These are phyloP conservation scores for Drosophila pachea DNA, from an alignment of 1,140 invertebrate genomes.

Conservation along the genomic window DNA sequence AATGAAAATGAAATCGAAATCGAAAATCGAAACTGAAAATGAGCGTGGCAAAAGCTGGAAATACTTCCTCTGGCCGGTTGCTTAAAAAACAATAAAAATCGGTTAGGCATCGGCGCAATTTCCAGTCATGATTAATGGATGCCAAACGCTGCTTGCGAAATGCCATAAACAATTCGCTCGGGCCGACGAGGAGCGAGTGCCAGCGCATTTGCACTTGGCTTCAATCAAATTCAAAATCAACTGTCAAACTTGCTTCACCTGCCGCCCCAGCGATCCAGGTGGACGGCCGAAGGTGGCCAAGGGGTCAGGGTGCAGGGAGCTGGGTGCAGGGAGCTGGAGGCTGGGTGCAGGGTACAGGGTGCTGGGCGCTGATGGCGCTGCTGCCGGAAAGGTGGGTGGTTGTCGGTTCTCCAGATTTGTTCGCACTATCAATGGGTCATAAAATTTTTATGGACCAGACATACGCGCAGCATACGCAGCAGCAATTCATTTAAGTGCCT, in stretches of 20 bases:
- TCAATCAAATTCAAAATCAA: slow-evolving; percentile 66
- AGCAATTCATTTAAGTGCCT: slow-evolving; percentile 73
- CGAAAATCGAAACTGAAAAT: slow-evolving; percentile 9
- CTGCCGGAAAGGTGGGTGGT: not conserved
- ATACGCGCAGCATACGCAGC: slow-evolving; percentile 52
- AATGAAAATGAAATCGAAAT: not conserved
- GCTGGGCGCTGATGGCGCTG: too few species aligned
- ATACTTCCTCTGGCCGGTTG: slow-evolving; percentile 33
- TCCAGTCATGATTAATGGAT: slow-evolving; percentile 64
- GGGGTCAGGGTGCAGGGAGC: not conserved
- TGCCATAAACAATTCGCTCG: slow-evolving; percentile 59
- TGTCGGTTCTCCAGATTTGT: slow-evolving; percentile 45
- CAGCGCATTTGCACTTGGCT: slow-evolving; percentile 64
- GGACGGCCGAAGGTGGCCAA: slow-evolving; percentile 13
- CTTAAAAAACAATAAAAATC: slow-evolving; percentile 69
- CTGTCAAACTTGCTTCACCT: slow-evolving; percentile 67
- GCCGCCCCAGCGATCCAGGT: slow-evolving; percentile 11
- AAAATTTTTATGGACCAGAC: slow-evolving; percentile 72
- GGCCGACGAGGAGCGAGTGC: slow-evolving; percentile 27
- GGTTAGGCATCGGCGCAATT: slow-evolving; percentile 37
- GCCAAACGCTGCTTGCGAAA: slow-evolving; percentile 67
- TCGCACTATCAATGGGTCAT: slow-evolving; percentile 75
- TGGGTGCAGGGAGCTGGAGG: not conserved
- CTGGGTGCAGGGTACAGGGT: not conserved
- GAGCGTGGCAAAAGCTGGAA: slow-evolving; percentile 19